phyloP scores from a whole-genome alignment of 2,797 vertebrate species.

The Cyprinodon diabolis region DNA sequence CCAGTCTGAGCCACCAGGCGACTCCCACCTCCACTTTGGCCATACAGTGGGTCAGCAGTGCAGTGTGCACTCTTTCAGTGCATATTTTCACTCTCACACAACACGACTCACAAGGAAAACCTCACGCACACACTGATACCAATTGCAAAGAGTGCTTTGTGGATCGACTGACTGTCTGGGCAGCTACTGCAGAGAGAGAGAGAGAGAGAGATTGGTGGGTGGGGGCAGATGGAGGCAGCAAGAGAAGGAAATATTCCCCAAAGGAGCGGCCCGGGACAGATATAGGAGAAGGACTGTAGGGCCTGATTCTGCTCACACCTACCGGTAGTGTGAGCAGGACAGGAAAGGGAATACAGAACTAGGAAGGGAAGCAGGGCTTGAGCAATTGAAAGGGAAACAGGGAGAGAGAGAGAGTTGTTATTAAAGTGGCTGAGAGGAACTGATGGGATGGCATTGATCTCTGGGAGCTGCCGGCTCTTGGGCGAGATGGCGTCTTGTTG shows the following conservation, averaged over 20 bases:
- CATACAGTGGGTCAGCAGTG: slow-evolving; percentile 71
- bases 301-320: slow-evolving; percentile 20
- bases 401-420: slow-evolving; percentile 44
- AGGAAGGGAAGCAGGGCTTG: slow-evolving; percentile 51
- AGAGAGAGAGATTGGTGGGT: slow-evolving; percentile 51
- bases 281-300: slow-evolving; percentile 37
- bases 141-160: slow-evolving; percentile 78
- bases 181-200: slow-evolving; percentile 67
- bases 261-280: slow-evolving; percentile 51
- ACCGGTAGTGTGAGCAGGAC: slow-evolving; percentile 29
- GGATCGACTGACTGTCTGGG: slow-evolving; percentile 70
- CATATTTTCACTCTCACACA: slow-evolving; percentile 64
- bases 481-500: slow-evolving; percentile 81
- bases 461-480: slow-evolving; percentile 68
- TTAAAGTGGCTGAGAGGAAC: slow-evolving; percentile 50
- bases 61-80: slow-evolving; percentile 63
- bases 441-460: slow-evolving; percentile 73
- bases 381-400: slow-evolving; percentile 48
- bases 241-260: slow-evolving; percentile 60
- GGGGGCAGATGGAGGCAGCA: slow-evolving; percentile 66
- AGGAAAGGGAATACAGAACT: slow-evolving; percentile 56
- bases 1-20: slow-evolving; percentile 26
- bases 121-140: slow-evolving; percentile 64
- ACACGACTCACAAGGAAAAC: slow-evolving; percentile 35
- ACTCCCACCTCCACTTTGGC: slow-evolving; percentile 30